Evolutionary conservation across 2,797 vertebrate species (phyloP).

Genomic region (Spondyliosoma cantharus): DNA sequence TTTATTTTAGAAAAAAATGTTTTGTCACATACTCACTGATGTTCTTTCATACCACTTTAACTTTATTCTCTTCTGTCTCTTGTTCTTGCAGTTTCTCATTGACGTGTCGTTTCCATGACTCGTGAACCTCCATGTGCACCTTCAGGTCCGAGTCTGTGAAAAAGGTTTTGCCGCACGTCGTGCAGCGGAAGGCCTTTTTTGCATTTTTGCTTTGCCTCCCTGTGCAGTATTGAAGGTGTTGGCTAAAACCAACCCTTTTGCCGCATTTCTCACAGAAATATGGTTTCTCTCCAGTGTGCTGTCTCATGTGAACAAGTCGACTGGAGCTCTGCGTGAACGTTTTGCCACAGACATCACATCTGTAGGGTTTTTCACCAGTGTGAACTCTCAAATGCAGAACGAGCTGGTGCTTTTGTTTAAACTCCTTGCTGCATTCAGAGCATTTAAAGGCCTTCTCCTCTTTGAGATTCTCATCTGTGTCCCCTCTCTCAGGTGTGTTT

Average conservation of each 20-base stretch:
- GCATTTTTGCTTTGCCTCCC: neutral
- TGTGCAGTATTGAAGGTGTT: neutral
- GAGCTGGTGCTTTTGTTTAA: neutral
- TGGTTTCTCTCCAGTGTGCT: slow-evolving; percentile 39
- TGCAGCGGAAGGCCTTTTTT: slow-evolving; percentile 4
- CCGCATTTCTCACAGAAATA: slow-evolving; percentile 39
- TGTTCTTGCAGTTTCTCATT: slow-evolving; percentile 1
- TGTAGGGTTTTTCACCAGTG: slow-evolving; percentile 17
- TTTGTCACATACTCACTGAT: too few species aligned
- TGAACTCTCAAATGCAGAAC: slow-evolving; percentile 8
- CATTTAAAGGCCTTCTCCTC: slow-evolving; percentile 30
- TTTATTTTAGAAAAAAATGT: neutral
- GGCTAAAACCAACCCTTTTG: slow-evolving; percentile 10
- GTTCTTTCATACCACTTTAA: neutral
- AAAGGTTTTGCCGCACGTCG: slow-evolving; percentile 19
- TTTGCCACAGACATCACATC: slow-evolving; percentile 20
- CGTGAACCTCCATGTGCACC: slow-evolving; percentile 42
- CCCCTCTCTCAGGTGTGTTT: neutral
- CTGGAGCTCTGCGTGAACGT: slow-evolving; percentile 8
- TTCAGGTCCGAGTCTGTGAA: slow-evolving; percentile 18
- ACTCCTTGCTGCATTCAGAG: slow-evolving; percentile 17
- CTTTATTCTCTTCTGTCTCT: neutral
- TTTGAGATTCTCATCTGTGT: neutral
- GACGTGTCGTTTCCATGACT: slow-evolving; percentile 37
- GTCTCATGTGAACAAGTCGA: slow-evolving; percentile 13